phyloP scores from a whole-genome alignment of 1,140 invertebrate genomes.

The Trypoxylus dichotomus region DNA sequence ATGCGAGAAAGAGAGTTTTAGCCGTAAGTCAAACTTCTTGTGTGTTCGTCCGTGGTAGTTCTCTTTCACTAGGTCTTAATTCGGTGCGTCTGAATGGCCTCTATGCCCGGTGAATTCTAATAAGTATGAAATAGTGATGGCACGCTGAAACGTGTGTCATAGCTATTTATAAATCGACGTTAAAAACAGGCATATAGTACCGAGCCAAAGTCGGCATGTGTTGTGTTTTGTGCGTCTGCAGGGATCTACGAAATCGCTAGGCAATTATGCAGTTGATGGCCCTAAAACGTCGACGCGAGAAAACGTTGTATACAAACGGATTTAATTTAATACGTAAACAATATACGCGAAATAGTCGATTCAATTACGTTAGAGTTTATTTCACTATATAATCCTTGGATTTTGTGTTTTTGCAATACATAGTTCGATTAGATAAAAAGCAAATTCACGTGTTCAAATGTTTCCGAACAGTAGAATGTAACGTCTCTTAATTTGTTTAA shows the following conservation, averaged over 20 bases:
- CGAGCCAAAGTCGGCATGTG: not conserved
- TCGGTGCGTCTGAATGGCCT: not conserved
- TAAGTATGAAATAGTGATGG: constrained; percentile 9
- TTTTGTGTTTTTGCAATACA: too few relatives aligned
- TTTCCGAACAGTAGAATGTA: too few relatives aligned
- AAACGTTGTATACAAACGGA: not conserved
- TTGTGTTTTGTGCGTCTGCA: not conserved
- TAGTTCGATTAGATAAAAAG: too few relatives aligned
- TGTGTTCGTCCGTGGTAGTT: not conserved
- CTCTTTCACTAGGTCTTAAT: not conserved
- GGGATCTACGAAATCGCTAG: not conserved
- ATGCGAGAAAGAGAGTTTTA: not conserved
- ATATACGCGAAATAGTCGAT: not conserved
- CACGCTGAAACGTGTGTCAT: not conserved
- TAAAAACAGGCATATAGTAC: not conserved
- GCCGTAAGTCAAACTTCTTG: not conserved
- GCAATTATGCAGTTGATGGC: constrained; percentile 5
- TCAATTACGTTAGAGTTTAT: not conserved
- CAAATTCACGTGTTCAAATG: too few relatives aligned
- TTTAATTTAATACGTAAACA: constrained; percentile 12
- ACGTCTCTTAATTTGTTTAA: too few relatives aligned
- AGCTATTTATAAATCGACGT: not conserved
- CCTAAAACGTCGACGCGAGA: not conserved
- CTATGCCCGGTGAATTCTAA: constrained; percentile 13
- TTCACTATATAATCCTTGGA: too few relatives aligned